Evolutionary conservation across 2,113 vertebrate species (phyloP).

Genomic region (Numenius arquata): DNA sequence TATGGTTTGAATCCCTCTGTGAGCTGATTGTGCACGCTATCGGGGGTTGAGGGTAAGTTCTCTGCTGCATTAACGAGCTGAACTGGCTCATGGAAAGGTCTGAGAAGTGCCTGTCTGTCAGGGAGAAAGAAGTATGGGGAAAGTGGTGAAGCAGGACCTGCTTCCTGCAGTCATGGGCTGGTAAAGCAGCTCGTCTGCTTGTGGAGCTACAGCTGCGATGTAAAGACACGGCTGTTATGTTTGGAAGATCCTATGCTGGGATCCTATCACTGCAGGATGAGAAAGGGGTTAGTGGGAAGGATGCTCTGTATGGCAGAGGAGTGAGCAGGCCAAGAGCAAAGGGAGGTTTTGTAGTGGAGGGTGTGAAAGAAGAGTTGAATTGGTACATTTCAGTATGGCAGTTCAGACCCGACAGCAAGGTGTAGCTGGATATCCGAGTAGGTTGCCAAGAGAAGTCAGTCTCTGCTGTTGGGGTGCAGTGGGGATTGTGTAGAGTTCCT

Average conservation of each 20-base stretch:
- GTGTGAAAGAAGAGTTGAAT: background rate
- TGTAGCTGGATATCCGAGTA: background rate
- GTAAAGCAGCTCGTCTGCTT: background rate
- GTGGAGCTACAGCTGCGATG: background rate
- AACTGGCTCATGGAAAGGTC: background rate
- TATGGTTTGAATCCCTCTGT: background rate
- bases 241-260: background rate
- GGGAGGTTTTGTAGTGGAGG: background rate
- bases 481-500: background rate
- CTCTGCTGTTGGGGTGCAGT: rapidly evolving
- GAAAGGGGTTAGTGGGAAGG: background rate
- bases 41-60: background rate
- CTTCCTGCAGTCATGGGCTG: background rate
- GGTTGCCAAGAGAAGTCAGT: rapidly evolving
- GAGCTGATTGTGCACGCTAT: background rate
- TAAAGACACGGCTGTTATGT: background rate
- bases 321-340: background rate
- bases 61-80: background rate
- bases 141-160: background rate
- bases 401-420: background rate
- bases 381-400: background rate
- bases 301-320: background rate
- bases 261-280: background rate
- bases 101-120: background rate
- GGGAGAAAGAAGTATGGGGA: background rate